These are phyloP conservation scores for Mylabris sibirica DNA, from an alignment of 2,888 invertebrate species.

Conservation along the genomic window DNA sequence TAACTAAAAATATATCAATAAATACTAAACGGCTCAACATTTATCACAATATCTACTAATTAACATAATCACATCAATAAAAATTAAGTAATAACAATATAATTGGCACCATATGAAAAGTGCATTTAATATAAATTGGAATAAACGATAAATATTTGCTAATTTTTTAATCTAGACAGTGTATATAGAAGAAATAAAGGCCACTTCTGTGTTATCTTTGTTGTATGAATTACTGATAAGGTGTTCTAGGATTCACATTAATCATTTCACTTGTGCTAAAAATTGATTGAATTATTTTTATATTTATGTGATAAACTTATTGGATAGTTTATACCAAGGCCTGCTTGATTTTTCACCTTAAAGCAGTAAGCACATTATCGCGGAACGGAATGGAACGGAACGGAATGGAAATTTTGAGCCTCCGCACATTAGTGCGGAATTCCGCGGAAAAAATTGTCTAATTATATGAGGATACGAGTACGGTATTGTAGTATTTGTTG, in stretches of 20 bases:
- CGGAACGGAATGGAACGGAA: too few relatives aligned
- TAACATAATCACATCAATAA: not conserved
- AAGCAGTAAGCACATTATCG: too few relatives aligned
- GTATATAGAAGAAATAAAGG: not conserved
- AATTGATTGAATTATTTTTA: slow-evolving; percentile 50
- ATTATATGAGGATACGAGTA: too few relatives aligned
- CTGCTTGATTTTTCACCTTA: too few relatives aligned
- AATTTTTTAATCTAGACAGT: not conserved
- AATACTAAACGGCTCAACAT: not conserved
- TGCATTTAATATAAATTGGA: not conserved
- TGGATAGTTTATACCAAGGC: too few relatives aligned
- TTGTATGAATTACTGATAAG: slow-evolving; percentile 70
- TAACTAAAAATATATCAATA: not conserved
- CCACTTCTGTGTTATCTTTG: not conserved
- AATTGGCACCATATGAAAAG: not conserved
- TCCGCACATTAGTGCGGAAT: too few relatives aligned
- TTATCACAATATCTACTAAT: slow-evolving; percentile 5
- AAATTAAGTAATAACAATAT: not conserved
- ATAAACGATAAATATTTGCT: not conserved
- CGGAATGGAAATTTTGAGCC: too few relatives aligned
- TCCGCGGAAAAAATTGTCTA: too few relatives aligned
- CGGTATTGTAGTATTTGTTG: too few relatives aligned
- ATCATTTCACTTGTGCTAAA: slow-evolving; percentile 90
- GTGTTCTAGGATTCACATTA: slow-evolving; percentile 86
- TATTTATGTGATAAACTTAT: too few relatives aligned